Percentiles rank a stretch among this genome's conserved stretches.
Conservation (phyloP, 2,888 invertebrate genomes). For the Folsomia candida region DNA sequence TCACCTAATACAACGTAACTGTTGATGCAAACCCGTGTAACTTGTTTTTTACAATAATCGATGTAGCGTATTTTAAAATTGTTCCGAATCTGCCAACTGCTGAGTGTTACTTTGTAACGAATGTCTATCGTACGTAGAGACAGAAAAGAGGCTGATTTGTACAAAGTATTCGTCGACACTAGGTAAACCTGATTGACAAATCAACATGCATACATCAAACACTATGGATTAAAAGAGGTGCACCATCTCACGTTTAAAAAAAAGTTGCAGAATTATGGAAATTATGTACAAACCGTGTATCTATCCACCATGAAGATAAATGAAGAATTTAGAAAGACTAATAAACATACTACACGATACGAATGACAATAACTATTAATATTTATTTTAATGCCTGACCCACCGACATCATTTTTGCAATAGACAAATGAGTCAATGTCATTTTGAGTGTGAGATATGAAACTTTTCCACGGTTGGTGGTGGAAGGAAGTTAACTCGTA, state of each 20-base stretch:
- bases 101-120: neutral
- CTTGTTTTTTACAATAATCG: neutral
- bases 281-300: neutral
- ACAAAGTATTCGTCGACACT: too few species aligned
- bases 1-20: neutral
- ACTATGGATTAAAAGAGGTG: neutral
- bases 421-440: neutral
- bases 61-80: neutral
- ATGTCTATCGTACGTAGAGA: too few species aligned
- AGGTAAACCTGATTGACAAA: too few species aligned
- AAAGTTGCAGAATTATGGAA: neutral
- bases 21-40: neutral
- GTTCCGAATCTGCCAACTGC: neutral
- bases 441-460: neutral
- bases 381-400: neutral
- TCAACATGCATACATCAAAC: too few species aligned
- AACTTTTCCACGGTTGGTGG: neutral
- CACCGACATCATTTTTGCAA: neutral
- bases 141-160: too few species aligned
- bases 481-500: neutral
- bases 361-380: too few species aligned
- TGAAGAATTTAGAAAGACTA: neutral
- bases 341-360: neutral
- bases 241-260: neutral
- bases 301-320: neutral